Conservation (phyloP, 30 jellyfish, hydroid and myxozoan genomes). For the Aurelia coerulea region DNA sequence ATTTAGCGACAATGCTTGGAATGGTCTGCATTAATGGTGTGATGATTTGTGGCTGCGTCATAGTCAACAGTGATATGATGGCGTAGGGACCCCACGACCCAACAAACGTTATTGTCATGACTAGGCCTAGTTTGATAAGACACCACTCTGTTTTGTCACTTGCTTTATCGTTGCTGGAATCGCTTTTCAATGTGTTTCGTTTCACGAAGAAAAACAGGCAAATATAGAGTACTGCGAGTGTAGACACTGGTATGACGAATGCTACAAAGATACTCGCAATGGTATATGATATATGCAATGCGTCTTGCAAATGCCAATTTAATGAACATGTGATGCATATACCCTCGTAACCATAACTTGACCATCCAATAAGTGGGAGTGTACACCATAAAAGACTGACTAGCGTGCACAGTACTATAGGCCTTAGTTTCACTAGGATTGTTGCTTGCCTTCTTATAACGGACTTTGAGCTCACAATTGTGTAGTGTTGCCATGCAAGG, state of each 20-base stretch:
- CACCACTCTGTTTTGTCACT: neutral
- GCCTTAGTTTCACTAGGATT: neutral
- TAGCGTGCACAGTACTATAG: neutral
- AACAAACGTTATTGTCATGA: conserved; percentile 14
- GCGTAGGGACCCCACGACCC: conserved; percentile 47
- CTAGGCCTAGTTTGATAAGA: conserved; percentile 20
- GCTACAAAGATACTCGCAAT: conserved; percentile 12
- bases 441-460: neutral
- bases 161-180: neutral
- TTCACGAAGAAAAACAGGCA: conserved; percentile 9
- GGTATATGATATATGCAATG: conserved; percentile 13
- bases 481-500: conserved; percentile 54
- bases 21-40: conserved; percentile 33
- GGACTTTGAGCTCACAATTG: conserved; percentile 15
- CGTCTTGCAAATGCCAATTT: conserved; percentile 37
- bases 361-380: conserved; percentile 47
- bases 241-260: conserved; percentile 15
- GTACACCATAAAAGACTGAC: conserved; percentile 42
- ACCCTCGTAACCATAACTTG: conserved; percentile 49
- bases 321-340: conserved; percentile 26
- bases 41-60: conserved; percentile 15
- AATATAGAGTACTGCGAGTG: neutral
- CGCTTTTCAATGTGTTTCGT: conserved; percentile 27
- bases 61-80: conserved; percentile 5
- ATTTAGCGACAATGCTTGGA: conserved; percentile 47